Conservation (phyloP, 2,888 invertebrate species). For the Eupithecia subumbrata region DNA sequence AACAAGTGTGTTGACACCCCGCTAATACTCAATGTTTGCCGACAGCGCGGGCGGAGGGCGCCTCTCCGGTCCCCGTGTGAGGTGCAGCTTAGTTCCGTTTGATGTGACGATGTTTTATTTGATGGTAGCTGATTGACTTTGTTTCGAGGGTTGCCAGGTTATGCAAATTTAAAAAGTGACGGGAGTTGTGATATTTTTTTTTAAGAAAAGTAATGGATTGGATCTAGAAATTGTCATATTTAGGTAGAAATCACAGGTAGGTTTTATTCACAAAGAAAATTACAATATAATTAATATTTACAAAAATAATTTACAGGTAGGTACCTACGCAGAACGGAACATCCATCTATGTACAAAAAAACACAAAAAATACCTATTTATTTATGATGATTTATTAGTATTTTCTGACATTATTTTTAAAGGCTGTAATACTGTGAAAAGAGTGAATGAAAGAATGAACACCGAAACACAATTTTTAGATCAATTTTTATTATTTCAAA, state of each 20-base stretch:
- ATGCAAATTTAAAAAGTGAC: neutral
- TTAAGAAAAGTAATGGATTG: neutral
- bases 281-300: no score
- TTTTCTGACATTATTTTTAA: neutral
- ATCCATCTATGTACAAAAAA: neutral
- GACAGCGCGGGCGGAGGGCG: slow-evolving; percentile 42
- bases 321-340: no score
- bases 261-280: no score
- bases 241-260: neutral
- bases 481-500: neutral
- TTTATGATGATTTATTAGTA: neutral
- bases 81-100: slow-evolving; percentile 26
- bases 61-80: neutral
- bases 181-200: neutral
- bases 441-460: neutral
- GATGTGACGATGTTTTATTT: slow-evolving; percentile 21
- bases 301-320: no score
- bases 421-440: neutral
- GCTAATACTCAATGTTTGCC: slow-evolving; percentile 46
- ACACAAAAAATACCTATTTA: neutral
- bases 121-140: slow-evolving; percentile 14
- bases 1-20: slow-evolving; percentile 42
- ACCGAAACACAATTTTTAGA: neutral
- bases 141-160: slow-evolving; percentile 1
- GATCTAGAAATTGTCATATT: neutral